Percentiles rank a stretch among this genome's conserved stretches.
Evolutionary conservation across 2,888 invertebrate species (phyloP).

Genomic region (Plebejus melissa): DNA sequence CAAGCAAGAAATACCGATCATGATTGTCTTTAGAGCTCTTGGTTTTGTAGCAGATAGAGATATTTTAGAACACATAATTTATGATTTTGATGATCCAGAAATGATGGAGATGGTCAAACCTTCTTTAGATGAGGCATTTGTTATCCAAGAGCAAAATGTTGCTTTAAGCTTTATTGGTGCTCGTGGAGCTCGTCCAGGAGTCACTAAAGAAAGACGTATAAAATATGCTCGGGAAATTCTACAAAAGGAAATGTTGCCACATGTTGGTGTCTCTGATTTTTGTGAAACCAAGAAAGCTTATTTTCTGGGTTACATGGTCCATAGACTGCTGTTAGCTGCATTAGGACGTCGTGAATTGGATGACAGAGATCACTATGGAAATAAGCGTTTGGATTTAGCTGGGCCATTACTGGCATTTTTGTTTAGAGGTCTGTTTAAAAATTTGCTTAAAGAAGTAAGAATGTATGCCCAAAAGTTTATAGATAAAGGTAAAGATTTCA

Average conservation of each 20-base stretch:
- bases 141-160: conserved; percentile 99
- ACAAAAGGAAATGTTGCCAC: conserved; percentile 99
- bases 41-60: conserved; percentile 99
- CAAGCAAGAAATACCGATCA: conserved; percentile 99
- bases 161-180: conserved; percentile 99
- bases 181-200: conserved; percentile 97
- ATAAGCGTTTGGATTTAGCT: conserved; percentile 98
- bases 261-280: conserved; percentile 99
- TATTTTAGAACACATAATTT: conserved; percentile 99
- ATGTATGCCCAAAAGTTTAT: conserved; percentile 99
- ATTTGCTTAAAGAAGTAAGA: conserved; percentile 97
- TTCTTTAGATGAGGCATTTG: conserved; percentile 99
- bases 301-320: conserved; percentile 99
- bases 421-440: conserved; percentile 97
- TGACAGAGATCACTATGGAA: conserved; percentile 99
- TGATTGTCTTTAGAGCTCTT: conserved; percentile 99
- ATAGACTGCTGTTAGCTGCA: conserved; percentile 94
- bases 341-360: conserved; percentile 97
- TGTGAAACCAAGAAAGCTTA: conserved; percentile 99
- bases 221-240: conserved; percentile 99
- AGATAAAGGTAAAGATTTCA: conserved; percentile 99
- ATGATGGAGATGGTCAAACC: conserved; percentile 99
- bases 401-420: conserved; percentile 98
- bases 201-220: conserved; percentile 98
- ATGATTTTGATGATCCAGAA: conserved; percentile 99